Evolutionary conservation across 2,888 invertebrate genomes (phyloP).

Genomic region (Hedya salicella): DNA sequence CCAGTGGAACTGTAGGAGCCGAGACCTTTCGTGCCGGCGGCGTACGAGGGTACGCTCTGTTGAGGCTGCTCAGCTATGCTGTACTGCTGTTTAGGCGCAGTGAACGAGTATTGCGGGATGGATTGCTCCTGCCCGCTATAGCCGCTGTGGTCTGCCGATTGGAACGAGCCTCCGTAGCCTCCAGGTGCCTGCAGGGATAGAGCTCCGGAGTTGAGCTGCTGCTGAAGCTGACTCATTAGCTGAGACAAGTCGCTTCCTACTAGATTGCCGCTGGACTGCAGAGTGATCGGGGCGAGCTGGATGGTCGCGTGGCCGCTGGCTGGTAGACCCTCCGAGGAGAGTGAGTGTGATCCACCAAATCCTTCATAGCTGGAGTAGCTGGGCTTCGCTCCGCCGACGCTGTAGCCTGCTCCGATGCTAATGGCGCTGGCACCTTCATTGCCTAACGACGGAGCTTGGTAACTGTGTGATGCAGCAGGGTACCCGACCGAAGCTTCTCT

Average conservation of each 20-base stretch:
- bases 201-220: slow-evolving; percentile 71
- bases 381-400: slow-evolving; percentile 76
- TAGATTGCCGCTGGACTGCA: slow-evolving; percentile 64
- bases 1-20: slow-evolving; percentile 75
- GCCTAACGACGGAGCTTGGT: slow-evolving; percentile 56
- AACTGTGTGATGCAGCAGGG: slow-evolving; percentile 56
- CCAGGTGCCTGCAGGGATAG: slow-evolving; percentile 65
- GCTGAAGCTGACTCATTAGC: slow-evolving; percentile 74
- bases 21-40: slow-evolving; percentile 74
- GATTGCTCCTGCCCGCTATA: slow-evolving; percentile 64
- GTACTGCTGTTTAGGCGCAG: slow-evolving; percentile 67
- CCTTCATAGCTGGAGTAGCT: slow-evolving; percentile 61
- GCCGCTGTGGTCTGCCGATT: slow-evolving; percentile 59
- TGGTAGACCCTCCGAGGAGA: slow-evolving; percentile 62
- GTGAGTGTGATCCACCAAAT: slow-evolving; percentile 61
- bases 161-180: slow-evolving; percentile 63
- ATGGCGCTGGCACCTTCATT: slow-evolving; percentile 76
- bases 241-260: slow-evolving; percentile 69
- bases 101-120: slow-evolving; percentile 66
- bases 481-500: slow-evolving; percentile 72
- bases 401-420: slow-evolving; percentile 79
- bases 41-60: slow-evolving; percentile 68
- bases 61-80: slow-evolving; percentile 62
- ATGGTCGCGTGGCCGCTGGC: slow-evolving; percentile 65
- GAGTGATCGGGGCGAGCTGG: slow-evolving; percentile 72